A percentile compares a stretch with the other conserved stretches of the same genome.
phyloP scores from a whole-genome alignment of 2,888 invertebrate species.

The Eudemis profundana region DNA sequence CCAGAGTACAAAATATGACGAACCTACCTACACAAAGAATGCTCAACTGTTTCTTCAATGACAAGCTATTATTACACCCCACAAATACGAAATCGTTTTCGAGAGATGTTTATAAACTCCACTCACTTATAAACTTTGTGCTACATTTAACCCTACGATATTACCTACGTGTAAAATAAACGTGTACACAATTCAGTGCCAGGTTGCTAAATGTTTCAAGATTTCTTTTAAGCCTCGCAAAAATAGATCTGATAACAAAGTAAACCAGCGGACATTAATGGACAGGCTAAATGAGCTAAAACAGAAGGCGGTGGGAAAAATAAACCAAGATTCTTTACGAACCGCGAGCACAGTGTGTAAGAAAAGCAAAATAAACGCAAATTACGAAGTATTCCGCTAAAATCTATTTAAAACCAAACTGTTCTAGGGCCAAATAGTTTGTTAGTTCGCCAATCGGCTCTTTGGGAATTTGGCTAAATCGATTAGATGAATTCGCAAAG shows the following conservation, averaged over 20 bases:
- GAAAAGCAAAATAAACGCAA: conserved; percentile 50
- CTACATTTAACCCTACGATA: conserved; percentile 31
- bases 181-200: conserved; percentile 29
- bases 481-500: no score
- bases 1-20: no score
- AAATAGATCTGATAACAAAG: conserved; percentile 65
- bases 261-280: conserved; percentile 79
- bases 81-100: conserved; percentile 12
- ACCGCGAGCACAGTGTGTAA: conserved; percentile 52
- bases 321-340: conserved; percentile 54
- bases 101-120: conserved; percentile 9
- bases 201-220: conserved; percentile 35
- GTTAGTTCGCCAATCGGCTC: neutral
- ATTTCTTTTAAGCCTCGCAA: conserved; percentile 46
- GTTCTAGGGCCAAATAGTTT: neutral
- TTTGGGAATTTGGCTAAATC: no score
- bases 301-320: conserved; percentile 76
- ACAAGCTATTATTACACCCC: conserved; percentile 8
- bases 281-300: conserved; percentile 82
- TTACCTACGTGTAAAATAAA: conserved; percentile 22
- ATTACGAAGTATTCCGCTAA: conserved; percentile 4
- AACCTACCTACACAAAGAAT: no score
- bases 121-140: conserved; percentile 20
- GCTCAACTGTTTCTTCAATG: no score
- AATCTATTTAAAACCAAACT: conserved; percentile 16